Evolutionary conservation across 2,113 vertebrate genomes (phyloP).

Genomic region (Capreolus pygargus): DNA sequence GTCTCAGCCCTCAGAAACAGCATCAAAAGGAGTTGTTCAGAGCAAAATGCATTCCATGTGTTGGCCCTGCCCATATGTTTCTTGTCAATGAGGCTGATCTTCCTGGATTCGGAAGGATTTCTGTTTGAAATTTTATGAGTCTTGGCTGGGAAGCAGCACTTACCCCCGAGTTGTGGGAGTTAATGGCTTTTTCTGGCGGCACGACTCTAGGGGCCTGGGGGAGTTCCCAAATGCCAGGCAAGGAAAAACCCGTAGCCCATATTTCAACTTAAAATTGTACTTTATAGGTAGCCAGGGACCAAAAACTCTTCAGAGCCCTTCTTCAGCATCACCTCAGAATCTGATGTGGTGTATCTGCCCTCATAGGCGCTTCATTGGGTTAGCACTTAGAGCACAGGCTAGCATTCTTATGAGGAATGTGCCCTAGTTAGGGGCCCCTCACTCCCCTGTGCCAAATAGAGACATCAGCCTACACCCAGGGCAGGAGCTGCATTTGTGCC

Average conservation of each 20-base stretch:
- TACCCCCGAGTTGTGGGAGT: slow-evolving; percentile 55
- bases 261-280: slow-evolving; percentile 44
- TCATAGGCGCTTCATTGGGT: not conserved
- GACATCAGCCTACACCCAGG: not conserved
- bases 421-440: not conserved
- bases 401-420: not conserved
- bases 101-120: slow-evolving; percentile 68
- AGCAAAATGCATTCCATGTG: slow-evolving; percentile 75
- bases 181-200: slow-evolving; percentile 66
- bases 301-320: not conserved
- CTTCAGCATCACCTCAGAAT: slow-evolving; percentile 4
- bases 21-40: slow-evolving; percentile 69
- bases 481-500: not conserved
- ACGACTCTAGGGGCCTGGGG: slow-evolving; percentile 31
- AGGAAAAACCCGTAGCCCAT: slow-evolving; percentile 22
- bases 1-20: slow-evolving; percentile 57
- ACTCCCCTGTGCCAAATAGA: not conserved
- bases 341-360: not conserved
- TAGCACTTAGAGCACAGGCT: not conserved
- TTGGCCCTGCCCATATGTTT: slow-evolving; percentile 71
- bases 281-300: not conserved
- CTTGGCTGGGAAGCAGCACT: slow-evolving; percentile 66
- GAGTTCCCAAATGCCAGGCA: slow-evolving; percentile 54
- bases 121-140: slow-evolving; percentile 78
- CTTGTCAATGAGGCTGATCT: slow-evolving; percentile 68